phyloP scores from a whole-genome alignment of 2,888 invertebrate species.

The Phyllotreta cruciferae region DNA sequence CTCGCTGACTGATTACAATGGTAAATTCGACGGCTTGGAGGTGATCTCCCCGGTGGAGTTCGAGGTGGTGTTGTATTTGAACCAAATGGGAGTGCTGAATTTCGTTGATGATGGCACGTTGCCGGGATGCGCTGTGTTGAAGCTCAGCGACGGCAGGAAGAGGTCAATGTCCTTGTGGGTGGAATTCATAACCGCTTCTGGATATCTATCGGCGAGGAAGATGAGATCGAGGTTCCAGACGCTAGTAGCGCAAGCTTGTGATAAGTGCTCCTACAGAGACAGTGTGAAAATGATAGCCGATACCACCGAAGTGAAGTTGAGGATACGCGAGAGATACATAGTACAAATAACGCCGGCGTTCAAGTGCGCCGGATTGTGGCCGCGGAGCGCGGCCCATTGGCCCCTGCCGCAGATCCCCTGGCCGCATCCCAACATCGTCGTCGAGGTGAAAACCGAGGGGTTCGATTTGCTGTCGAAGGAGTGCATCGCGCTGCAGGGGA shows the following conservation, averaged over 20 bases:
- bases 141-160: conserved; percentile 84
- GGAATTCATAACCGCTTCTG: conserved; percentile 89
- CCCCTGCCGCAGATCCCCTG: conserved; percentile 80
- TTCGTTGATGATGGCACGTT: conserved; percentile 85
- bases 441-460: conserved; percentile 83
- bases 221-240: conserved; percentile 85
- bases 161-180: conserved; percentile 90
- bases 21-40: conserved; percentile 78
- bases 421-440: conserved; percentile 80
- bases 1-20: conserved; percentile 76
- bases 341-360: conserved; percentile 87
- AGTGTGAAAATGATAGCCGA: conserved; percentile 83
- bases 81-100: conserved; percentile 90
- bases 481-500: conserved; percentile 70
- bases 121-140: conserved; percentile 84
- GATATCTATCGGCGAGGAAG: conserved; percentile 83
- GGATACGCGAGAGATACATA: conserved; percentile 78
- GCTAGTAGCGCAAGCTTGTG: conserved; percentile 77
- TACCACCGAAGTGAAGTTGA: conserved; percentile 79
- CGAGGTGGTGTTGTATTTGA: conserved; percentile 82
- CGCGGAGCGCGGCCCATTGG: conserved; percentile 82
- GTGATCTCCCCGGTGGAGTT: conserved; percentile 81
- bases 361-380: conserved; percentile 85
- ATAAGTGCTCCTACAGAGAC: conserved; percentile 81
- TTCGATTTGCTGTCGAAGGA: conserved; percentile 83